Base-by-base conservation (phyloP, 30 jellyfish, hydroid and myxozoan genomes). In the Morbakka virulenta region DNA sequence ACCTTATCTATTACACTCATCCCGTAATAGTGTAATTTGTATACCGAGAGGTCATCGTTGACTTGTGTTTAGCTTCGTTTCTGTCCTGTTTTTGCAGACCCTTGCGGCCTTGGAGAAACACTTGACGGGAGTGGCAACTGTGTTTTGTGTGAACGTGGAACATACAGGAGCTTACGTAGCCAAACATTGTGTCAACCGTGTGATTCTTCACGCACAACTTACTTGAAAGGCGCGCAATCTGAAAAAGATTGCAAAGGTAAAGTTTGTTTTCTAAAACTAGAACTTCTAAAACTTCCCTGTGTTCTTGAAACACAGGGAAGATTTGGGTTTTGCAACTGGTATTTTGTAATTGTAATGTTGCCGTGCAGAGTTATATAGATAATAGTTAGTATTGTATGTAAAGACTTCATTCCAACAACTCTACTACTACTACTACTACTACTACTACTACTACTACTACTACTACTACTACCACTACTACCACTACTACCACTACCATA, bases 91-190 rank as follows among this genome's bases (percentile, higher is more conserved):
- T 24, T 64, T 67, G 1, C 47, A 90, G 98, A 36, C n/a, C 74
- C 51, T 32, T 92, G 99, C 78, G 86, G 89, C 35, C 89, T 79
- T 35, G 99, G 99, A 47, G 23, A 67, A 20, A 87, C 85, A 52
- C 31, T 85, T 48, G 64, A 34, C 21, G 47, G 76, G 0, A 85
- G 89, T 14, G 81, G 76, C 23, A 47, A 57, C n/a, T 92, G 99
- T 62, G 26, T 57, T 20, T 85, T 65, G 28, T 92, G 99, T 52
- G 82, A 79, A 1, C 64, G 31, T 22, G 95, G 95, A 1, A 87
- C 64, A 67, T 92, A 92, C 95, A 72, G 95, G 31, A 86, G 74
- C 57, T 32, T 70, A 14, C 25, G 34, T 29, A 92, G 63, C 85
- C 97, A 92, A 48, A 41, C 94, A 20, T 85, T 30, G 62, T 92